These are phyloP conservation scores for Ecliptopera silaceata DNA, from an alignment of 2,888 invertebrate species.

Conservation along the genomic window DNA sequence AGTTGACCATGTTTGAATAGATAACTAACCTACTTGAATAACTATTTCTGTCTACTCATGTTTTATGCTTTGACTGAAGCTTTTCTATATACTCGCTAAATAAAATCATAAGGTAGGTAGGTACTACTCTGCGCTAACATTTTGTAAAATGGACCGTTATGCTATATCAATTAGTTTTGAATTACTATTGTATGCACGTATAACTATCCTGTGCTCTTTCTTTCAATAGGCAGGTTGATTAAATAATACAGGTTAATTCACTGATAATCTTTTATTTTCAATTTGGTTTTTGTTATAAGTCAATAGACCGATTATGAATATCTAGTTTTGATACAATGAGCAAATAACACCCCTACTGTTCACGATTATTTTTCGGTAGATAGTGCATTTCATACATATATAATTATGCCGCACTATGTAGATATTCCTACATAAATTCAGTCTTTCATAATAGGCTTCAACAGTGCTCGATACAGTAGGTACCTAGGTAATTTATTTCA, in stretches of 20 bases:
- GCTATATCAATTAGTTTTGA: no score
- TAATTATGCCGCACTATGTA: not conserved
- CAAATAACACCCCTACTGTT: conserved; percentile 54
- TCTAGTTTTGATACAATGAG: conserved; percentile 73
- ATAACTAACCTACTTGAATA: no score
- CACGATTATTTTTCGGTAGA: conserved; percentile 24
- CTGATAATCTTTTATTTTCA: conserved; percentile 50
- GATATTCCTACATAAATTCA: conserved; percentile 63
- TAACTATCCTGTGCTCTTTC: no score
- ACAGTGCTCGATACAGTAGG: conserved; percentile 32
- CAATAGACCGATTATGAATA: conserved; percentile 75
- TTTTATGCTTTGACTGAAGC: no score
- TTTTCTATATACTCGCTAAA: no score
- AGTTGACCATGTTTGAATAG: no score
- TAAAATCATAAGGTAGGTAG: no score
- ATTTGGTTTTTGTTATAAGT: conserved; percentile 61
- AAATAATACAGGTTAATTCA: conserved; percentile 30
- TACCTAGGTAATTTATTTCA: conserved; percentile 33
- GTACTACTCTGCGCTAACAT: no score
- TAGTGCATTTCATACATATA: conserved; percentile 28
- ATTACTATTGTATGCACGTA: not conserved
- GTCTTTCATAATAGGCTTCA: conserved; percentile 74
- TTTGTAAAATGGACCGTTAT: no score
- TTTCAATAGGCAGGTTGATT: not conserved
- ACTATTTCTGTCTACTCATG: no score